Conservation (phyloP, 2,113 vertebrate genomes). For the Catharus bicknelli region DNA sequence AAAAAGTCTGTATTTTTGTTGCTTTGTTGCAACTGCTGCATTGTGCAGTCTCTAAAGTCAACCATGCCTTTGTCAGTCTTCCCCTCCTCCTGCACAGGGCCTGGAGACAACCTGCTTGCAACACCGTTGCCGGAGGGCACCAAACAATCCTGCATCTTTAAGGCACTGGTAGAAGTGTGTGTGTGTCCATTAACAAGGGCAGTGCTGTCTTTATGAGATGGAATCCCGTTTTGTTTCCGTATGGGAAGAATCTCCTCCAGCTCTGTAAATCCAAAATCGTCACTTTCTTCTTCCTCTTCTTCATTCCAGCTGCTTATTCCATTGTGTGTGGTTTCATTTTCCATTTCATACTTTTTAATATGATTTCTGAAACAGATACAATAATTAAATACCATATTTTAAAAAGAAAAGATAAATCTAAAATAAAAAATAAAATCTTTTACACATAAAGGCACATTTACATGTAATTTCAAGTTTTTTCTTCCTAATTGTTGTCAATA, state of each 20-base stretch:
- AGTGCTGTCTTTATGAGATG: constrained; percentile 64
- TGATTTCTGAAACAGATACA: constrained; percentile 82
- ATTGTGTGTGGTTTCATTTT: constrained; percentile 74
- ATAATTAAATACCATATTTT: not conserved
- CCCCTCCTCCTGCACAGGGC: constrained; percentile 62
- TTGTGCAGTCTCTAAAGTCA: constrained; percentile 73
- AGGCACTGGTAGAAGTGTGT: constrained; percentile 89
- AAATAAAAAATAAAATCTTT: not conserved
- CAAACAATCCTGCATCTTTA: constrained; percentile 84
- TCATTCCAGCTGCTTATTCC: constrained; percentile 77
- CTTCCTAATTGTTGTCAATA: not conserved
- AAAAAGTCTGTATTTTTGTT: constrained; percentile 60
- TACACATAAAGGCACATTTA: not conserved
- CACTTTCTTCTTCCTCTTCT: constrained; percentile 60
- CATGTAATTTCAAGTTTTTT: constrained; percentile 2
- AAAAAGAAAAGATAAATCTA: no score
- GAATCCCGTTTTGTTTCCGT: constrained; percentile 68
- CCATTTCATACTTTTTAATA: constrained; percentile 73
- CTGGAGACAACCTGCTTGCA: constrained; percentile 61
- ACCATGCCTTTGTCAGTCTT: constrained; percentile 60
- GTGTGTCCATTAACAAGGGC: constrained; percentile 84
- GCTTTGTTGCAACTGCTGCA: constrained; percentile 69
- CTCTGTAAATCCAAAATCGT: constrained; percentile 53
- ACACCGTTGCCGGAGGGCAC: constrained; percentile 61
- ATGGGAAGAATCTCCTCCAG: constrained; percentile 65